Evolutionary conservation across 2,113 vertebrate genomes (phyloP).

Genomic region (Microcebus ravelobensis): DNA sequence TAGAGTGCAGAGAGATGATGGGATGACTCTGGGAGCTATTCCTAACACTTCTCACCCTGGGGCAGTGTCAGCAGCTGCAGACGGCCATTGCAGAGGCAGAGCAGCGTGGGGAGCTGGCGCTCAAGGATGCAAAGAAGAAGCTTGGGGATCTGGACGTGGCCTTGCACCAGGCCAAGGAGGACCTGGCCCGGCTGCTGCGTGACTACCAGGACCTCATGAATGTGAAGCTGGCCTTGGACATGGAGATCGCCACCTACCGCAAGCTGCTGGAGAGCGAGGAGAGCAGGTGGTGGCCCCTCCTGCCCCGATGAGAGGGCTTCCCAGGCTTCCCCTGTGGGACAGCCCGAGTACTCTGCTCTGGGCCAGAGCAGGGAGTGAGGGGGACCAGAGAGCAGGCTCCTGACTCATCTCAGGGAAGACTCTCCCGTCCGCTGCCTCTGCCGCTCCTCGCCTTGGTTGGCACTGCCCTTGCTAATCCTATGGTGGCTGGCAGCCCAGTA

Average conservation of each 20-base stretch:
- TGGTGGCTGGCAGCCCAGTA: too few species aligned
- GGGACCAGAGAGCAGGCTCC: neutral
- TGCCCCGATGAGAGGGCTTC: neutral
- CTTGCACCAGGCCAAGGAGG: slow-evolving; percentile 93
- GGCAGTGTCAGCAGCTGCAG: slow-evolving; percentile 91
- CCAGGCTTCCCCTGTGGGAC: neutral
- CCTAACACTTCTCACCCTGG: neutral
- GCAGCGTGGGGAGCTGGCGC: slow-evolving; percentile 91
- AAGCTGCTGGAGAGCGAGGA: slow-evolving; percentile 96
- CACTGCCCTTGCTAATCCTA: neutral
- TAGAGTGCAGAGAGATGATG: neutral
- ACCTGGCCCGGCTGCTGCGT: slow-evolving; percentile 92
- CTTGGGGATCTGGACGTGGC: slow-evolving; percentile 91
- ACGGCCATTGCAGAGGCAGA: slow-evolving; percentile 91
- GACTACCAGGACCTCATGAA: slow-evolving; percentile 98
- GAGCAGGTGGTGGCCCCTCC: slow-evolving; percentile 85
- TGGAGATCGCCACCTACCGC: slow-evolving; percentile 96
- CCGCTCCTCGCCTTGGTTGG: neutral
- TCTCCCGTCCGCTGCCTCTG: neutral
- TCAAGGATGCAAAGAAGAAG: slow-evolving; percentile 92
- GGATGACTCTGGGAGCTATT: neutral
- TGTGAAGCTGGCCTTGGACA: slow-evolving; percentile 94
- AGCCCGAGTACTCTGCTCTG: neutral
- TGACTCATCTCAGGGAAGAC: neutral
- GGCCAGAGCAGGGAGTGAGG: too few species aligned